Percentiles rank a stretch among this genome's conserved stretches.
Conservation (phyloP, 2,797 vertebrate genomes). For the Ctenochaetus hawaiiensis region DNA sequence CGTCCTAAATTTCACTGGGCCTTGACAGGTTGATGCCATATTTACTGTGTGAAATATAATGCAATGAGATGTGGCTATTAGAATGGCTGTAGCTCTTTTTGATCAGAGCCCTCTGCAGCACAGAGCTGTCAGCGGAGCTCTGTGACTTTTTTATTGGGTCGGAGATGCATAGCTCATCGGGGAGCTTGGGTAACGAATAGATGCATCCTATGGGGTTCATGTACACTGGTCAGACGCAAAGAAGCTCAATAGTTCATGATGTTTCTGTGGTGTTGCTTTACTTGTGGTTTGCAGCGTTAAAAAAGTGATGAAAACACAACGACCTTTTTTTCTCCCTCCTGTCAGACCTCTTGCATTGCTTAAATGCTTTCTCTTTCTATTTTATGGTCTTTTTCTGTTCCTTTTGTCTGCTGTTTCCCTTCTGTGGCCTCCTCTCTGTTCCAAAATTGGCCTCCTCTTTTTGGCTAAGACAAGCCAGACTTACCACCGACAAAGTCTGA, state of each 20-base stretch:
- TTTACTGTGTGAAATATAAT: slow-evolving; percentile 85
- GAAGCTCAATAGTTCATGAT: slow-evolving; percentile 35
- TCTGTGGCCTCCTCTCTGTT: no score
- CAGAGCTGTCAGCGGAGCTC: slow-evolving; percentile 74
- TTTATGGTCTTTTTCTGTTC: background rate
- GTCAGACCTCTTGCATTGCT: background rate
- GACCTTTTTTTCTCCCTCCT: background rate
- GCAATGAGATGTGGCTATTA: slow-evolving; percentile 81
- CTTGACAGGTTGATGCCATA: slow-evolving; percentile 81
- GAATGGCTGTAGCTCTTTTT: slow-evolving; percentile 80
- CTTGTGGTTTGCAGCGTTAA: slow-evolving; percentile 15
- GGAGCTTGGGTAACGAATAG: slow-evolving; percentile 59
- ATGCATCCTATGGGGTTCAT: slow-evolving; percentile 62
- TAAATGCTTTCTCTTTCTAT: background rate
- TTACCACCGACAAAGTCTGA: background rate
- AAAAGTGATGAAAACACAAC: slow-evolving; percentile 5
- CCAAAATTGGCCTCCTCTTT: background rate
- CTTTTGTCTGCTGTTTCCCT: background rate
- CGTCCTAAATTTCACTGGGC: slow-evolving; percentile 75
- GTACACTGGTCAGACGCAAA: slow-evolving; percentile 35
- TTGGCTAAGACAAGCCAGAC: background rate
- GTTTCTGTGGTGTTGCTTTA: slow-evolving; percentile 38
- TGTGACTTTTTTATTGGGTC: slow-evolving; percentile 75
- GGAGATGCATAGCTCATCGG: slow-evolving; percentile 66
- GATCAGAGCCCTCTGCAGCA: slow-evolving; percentile 73